Conservation (phyloP, 2,113 vertebrate species). For the Caranx melampygus region DNA sequence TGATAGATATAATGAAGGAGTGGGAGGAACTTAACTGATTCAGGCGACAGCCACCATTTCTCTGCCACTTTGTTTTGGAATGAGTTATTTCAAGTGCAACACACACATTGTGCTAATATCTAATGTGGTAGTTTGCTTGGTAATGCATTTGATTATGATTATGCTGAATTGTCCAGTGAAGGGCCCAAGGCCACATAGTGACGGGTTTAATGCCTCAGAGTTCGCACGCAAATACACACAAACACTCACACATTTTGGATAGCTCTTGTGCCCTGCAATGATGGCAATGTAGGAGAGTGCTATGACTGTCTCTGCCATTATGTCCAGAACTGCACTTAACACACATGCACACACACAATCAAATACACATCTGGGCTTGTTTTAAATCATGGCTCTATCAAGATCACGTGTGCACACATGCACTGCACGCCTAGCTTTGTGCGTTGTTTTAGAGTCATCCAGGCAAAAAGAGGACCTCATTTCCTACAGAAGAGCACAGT, state of each 20-base stretch:
- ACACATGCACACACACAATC: background rate
- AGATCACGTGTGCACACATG: background rate
- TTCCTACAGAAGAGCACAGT: constrained; percentile 50
- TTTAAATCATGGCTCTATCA: constrained; percentile 28
- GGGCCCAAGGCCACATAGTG: constrained; percentile 38
- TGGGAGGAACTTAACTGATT: constrained; percentile 38
- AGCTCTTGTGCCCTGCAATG: constrained; percentile 56
- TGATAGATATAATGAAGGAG: constrained; percentile 30
- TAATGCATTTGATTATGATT: constrained; percentile 61
- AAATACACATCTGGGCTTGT: constrained; percentile 26
- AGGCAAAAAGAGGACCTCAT: constrained; percentile 54
- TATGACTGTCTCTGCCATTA: constrained; percentile 52
- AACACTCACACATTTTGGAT: constrained; percentile 36
- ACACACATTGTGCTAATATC: constrained; percentile 42
- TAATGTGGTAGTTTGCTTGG: constrained; percentile 57
- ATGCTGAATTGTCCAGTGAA: constrained; percentile 58
- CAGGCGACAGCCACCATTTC: constrained; percentile 40
- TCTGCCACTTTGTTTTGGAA: constrained; percentile 43
- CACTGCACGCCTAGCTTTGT: constrained; percentile 14
- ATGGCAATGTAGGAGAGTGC: constrained; percentile 60
- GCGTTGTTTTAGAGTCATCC: constrained; percentile 58
- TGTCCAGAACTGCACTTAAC: constrained; percentile 49
- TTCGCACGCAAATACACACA: constrained; percentile 35
- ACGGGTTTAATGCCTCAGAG: constrained; percentile 62
- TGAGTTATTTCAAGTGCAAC: constrained; percentile 60